Evolutionary conservation across 1,140 invertebrate genomes (phyloP).

Genomic region (Diorhabda sublineata): DNA sequence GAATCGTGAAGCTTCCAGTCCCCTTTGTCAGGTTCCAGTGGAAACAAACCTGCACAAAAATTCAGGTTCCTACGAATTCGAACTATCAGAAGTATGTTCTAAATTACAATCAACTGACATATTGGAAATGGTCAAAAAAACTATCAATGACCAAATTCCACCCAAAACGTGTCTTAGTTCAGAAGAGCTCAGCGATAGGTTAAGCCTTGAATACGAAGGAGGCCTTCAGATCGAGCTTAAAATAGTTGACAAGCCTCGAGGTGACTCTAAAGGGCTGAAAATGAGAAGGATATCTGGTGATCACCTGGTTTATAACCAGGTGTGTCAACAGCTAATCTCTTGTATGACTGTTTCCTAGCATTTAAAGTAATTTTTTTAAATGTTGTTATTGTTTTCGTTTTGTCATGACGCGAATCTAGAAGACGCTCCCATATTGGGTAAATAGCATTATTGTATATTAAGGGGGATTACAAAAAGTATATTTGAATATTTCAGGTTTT

Average conservation of each 20-base stretch:
- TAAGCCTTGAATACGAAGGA: slow-evolving; percentile 71
- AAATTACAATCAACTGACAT: slow-evolving; percentile 74
- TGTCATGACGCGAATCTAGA: background rate
- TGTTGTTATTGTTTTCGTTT: slow-evolving; percentile 6
- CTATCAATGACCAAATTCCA: slow-evolving; percentile 71
- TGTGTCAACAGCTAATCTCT: slow-evolving; percentile 86
- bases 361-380: slow-evolving; percentile 19
- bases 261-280: slow-evolving; percentile 75
- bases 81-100: slow-evolving; percentile 73
- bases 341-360: slow-evolving; percentile 74
- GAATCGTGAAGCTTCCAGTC: background rate
- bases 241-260: slow-evolving; percentile 66
- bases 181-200: slow-evolving; percentile 44
- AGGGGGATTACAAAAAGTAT: too few species aligned
- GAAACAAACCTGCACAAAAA: slow-evolving; percentile 31
- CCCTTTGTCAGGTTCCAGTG: slow-evolving; percentile 7
- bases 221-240: slow-evolving; percentile 85
- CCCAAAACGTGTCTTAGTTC: slow-evolving; percentile 64
- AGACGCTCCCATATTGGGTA: background rate
- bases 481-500: too few species aligned
- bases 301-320: slow-evolving; percentile 81
- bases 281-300: slow-evolving; percentile 88
- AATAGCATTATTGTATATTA: too few species aligned
- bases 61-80: slow-evolving; percentile 42
- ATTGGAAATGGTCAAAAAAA: slow-evolving; percentile 74